A percentile compares a stretch with the other conserved stretches of the same genome.
These are phyloP conservation scores for Amblyopsis hoosieri DNA, from an alignment of 2,797 vertebrate species.

Conservation along the genomic window DNA sequence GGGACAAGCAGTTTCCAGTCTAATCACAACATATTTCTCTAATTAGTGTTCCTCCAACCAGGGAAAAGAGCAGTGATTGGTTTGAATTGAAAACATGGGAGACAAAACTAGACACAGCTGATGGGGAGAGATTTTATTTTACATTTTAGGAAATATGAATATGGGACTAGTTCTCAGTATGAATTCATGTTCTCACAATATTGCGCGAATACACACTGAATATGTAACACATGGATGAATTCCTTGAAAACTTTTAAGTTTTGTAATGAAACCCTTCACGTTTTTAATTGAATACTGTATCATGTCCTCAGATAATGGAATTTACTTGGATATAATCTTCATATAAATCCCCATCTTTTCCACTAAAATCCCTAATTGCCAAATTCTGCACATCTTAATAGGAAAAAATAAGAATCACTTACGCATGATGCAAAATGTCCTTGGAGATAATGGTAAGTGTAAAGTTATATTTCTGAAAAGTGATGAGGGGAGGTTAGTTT, in stretches of 20 bases:
- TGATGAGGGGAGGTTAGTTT: slow-evolving; percentile 22
- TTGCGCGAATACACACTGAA: neutral
- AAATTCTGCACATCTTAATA: too few species aligned
- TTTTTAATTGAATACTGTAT: slow-evolving; percentile 12
- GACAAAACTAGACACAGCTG: too few species aligned
- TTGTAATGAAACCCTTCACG: neutral
- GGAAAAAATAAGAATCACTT: too few species aligned
- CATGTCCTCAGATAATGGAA: slow-evolving; percentile 17
- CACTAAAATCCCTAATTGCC: too few species aligned
- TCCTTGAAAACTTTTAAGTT: neutral
- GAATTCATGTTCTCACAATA: slow-evolving; percentile 1
- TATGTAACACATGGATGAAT: neutral
- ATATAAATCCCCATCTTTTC: neutral
- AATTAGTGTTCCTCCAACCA: too few species aligned
- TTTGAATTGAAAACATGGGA: too few species aligned
- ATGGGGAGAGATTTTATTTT: too few species aligned
- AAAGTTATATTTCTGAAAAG: slow-evolving; percentile 1
- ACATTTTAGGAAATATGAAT: neutral
- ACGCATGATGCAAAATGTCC: slow-evolving; percentile 18
- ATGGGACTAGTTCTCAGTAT: neutral
- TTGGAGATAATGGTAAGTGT: slow-evolving; percentile 8
- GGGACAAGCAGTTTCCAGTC: too few species aligned
- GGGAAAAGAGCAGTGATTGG: too few species aligned
- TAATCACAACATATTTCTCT: too few species aligned
- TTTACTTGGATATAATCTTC: neutral